These are phyloP conservation scores for Papilio helenus DNA, from an alignment of 1,140 invertebrate species.

Conservation along the genomic window DNA sequence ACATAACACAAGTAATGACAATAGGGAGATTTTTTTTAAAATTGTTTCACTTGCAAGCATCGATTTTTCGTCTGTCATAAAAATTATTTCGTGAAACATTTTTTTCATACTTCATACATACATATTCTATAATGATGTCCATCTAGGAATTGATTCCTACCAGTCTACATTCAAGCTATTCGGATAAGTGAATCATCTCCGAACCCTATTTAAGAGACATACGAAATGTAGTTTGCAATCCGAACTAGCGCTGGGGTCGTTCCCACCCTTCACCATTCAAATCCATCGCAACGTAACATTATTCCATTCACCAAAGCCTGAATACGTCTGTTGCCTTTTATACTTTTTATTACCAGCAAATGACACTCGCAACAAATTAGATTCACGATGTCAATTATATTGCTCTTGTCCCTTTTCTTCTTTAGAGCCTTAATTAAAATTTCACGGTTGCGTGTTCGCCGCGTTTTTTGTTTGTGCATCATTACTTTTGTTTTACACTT, in stretches of 20 bases:
- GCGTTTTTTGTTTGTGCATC: conserved; percentile 54
- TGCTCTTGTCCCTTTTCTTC: conserved; percentile 60
- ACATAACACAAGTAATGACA: not conserved
- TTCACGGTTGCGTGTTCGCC: conserved; percentile 62
- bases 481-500: conserved; percentile 76
- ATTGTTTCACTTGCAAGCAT: not conserved
- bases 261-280: conserved; percentile 51
- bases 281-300: conserved; percentile 60
- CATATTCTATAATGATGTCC: not conserved
- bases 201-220: conserved; percentile 8
- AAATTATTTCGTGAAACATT: not conserved
- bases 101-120: not conserved
- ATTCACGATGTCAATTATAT: conserved; percentile 75
- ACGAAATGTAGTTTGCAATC: conserved; percentile 32
- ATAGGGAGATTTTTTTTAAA: not conserved
- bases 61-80: not conserved
- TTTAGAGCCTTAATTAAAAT: conserved; percentile 79
- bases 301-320: conserved; percentile 61
- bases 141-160: not conserved
- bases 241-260: conserved; percentile 24
- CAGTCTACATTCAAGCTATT: not conserved
- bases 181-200: not conserved
- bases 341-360: conserved; percentile 63
- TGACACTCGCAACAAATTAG: conserved; percentile 75
- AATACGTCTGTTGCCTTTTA: conserved; percentile 52